These are phyloP conservation scores for Lamprologus lemairii DNA, from an alignment of 2,113 vertebrate genomes.

Conservation along the genomic window DNA sequence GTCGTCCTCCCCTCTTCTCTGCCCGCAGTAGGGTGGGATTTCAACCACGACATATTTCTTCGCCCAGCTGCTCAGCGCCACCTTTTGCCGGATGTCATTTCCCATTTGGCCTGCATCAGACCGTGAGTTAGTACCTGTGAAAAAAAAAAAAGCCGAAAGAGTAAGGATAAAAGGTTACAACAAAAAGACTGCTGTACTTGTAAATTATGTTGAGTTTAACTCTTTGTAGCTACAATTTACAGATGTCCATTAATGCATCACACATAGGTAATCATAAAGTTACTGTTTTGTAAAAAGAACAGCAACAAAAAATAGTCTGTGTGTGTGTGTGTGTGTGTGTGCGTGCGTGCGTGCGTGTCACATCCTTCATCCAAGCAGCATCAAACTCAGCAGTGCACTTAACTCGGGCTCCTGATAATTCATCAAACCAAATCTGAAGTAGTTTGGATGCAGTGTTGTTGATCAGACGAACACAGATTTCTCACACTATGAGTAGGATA, in stretches of 20 bases:
- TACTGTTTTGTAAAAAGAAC: not conserved
- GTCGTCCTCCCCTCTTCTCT: conserved; percentile 16
- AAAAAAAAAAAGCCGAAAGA: not conserved
- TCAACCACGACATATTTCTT: conserved; percentile 83
- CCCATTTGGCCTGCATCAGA: conserved; percentile 65
- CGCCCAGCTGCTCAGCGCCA: conserved; percentile 72
- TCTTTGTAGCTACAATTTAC: not conserved
- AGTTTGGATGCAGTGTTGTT: not conserved
- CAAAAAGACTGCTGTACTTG: not conserved
- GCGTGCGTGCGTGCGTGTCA: fast-evolving
- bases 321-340: fast-evolving
- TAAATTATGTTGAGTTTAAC: not conserved
- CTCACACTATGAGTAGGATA: not conserved
- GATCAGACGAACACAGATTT: not conserved
- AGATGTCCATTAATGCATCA: not conserved
- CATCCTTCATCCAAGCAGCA: not conserved
- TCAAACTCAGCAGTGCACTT: not conserved
- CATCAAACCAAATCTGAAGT: not conserved
- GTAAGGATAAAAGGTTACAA: not conserved
- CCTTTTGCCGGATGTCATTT: conserved; percentile 71
- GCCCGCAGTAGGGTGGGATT: conserved; percentile 83
- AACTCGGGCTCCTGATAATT: not conserved
- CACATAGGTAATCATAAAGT: not conserved
- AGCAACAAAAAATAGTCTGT: not conserved
- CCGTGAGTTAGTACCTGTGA: conserved; percentile 20